Conservation (phyloP, 2,888 invertebrate species). For the Adelognathus sp. region DNA sequence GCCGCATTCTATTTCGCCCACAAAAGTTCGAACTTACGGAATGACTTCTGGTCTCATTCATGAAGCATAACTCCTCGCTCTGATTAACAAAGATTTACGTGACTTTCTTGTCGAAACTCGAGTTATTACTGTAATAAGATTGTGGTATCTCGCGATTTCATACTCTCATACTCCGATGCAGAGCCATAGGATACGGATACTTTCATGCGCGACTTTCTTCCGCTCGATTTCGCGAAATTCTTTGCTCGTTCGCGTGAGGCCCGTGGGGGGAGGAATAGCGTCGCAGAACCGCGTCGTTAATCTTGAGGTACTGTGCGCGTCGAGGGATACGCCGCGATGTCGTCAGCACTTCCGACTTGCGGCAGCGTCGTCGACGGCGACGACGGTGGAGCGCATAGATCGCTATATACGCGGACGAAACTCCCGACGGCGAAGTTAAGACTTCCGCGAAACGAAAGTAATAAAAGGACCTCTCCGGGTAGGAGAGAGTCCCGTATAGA, state of each 20-base stretch:
- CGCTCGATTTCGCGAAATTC: conserved; percentile 53
- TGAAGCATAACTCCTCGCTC: neutral
- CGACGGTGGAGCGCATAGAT: conserved; percentile 15
- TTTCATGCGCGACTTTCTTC: conserved; percentile 28
- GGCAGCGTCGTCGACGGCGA: conserved; percentile 19
- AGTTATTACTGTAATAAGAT: conserved; percentile 1
- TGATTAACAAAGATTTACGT: conserved; percentile 27
- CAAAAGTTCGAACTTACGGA: neutral
- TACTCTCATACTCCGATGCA: neutral
- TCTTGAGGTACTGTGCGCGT: conserved; percentile 46
- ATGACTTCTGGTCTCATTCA: neutral
- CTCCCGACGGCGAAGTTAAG: conserved; percentile 53
- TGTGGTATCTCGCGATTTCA: neutral
- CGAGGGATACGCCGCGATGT: conserved; percentile 50
- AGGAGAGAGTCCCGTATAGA: neutral
- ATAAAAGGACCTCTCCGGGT: conserved; percentile 42
- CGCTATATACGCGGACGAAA: conserved; percentile 32
- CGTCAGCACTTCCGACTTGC: conserved; percentile 60
- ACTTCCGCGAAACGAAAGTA: conserved; percentile 58
- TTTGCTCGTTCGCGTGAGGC: conserved; percentile 8
- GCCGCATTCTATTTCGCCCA: neutral
- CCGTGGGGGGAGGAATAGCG: neutral
- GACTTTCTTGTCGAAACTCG: conserved; percentile 18
- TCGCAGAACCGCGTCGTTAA: conserved; percentile 53
- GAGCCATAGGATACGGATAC: neutral